These are phyloP conservation scores for Drosophila dunni DNA, from an alignment of 1,140 invertebrate species.

Conservation along the genomic window DNA sequence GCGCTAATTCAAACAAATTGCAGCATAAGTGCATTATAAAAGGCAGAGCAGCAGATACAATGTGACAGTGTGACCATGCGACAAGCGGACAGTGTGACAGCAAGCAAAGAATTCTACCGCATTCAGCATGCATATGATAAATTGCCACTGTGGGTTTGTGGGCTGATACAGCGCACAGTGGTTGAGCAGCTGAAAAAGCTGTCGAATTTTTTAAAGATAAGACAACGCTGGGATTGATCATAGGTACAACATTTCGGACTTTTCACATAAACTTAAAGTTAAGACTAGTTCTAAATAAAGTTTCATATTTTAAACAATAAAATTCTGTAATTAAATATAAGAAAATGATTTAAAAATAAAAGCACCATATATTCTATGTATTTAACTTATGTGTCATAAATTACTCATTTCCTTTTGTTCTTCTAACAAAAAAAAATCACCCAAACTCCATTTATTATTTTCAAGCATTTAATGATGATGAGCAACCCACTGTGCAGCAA, in stretches of 20 bases:
- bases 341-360: too few species aligned
- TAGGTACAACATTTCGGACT: too few species aligned
- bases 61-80: slow-evolving; percentile 1
- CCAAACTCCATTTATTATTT: slow-evolving; percentile 22
- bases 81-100: slow-evolving; percentile 70
- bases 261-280: too few species aligned
- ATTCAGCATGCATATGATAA: slow-evolving; percentile 36
- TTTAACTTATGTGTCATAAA: background rate
- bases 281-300: too few species aligned
- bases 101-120: slow-evolving; percentile 9
- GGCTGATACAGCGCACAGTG: slow-evolving; percentile 27
- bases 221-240: too few species aligned
- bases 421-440: slow-evolving; percentile 6
- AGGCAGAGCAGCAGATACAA: slow-evolving; percentile 58
- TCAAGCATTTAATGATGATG: slow-evolving; percentile 26
- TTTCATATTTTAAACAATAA: too few species aligned
- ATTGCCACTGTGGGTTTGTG: slow-evolving; percentile 27
- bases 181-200: background rate
- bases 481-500: slow-evolving; percentile 42
- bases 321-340: too few species aligned
- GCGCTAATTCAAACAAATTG: slow-evolving; percentile 79
- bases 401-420: slow-evolving; percentile 26
- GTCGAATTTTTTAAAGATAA: background rate
- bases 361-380: too few species aligned
- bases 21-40: slow-evolving; percentile 77